These are phyloP conservation scores for Tangara arthus DNA, from an alignment of 2,797 vertebrate genomes.

Conservation along the genomic window DNA sequence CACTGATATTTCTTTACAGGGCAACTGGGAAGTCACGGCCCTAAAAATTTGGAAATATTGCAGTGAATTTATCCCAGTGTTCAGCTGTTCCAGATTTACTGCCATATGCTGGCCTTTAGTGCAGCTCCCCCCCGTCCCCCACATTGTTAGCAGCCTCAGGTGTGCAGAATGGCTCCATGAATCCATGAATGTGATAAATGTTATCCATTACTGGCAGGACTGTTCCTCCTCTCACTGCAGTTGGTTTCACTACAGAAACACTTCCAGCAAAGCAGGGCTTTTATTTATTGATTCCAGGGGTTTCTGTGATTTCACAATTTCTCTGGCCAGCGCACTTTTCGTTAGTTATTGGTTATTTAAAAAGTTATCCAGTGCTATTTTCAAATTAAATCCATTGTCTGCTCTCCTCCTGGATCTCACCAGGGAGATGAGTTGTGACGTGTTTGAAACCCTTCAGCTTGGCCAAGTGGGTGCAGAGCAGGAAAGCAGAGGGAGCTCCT, in stretches of 20 bases:
- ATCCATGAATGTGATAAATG: constrained; percentile 44
- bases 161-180: constrained; percentile 12
- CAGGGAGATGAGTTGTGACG: neutral
- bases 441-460: neutral
- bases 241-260: constrained; percentile 7
- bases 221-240: neutral
- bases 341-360: neutral
- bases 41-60: constrained; percentile 14
- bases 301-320: neutral
- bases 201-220: neutral
- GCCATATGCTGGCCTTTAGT: constrained; percentile 41
- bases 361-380: neutral
- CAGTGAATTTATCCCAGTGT: constrained; percentile 4
- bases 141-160: constrained; percentile 29
- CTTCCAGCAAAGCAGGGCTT: neutral
- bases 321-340: neutral
- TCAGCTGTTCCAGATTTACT: constrained; percentile 50
- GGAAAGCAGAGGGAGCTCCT: neutral
- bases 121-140: neutral
- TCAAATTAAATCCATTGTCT: neutral
- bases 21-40: neutral
- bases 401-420: neutral
- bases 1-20: neutral
- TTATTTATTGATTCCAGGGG: neutral
- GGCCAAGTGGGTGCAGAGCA: neutral